Evolutionary conservation across 2,888 invertebrate genomes (phyloP).

Genomic region (Luperina testacea): DNA sequence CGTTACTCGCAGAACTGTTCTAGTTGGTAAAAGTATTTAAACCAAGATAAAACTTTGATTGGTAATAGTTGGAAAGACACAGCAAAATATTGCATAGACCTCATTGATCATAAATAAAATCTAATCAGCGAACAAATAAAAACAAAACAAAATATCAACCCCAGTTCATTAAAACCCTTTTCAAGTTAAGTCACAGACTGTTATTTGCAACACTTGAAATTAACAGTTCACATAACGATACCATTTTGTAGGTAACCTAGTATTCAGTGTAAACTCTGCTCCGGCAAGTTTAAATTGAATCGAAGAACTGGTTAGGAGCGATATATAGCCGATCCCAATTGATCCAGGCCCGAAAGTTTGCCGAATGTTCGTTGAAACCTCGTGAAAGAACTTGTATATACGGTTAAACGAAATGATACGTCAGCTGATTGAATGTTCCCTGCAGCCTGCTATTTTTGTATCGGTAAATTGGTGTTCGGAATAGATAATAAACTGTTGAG

Average conservation of each 20-base stretch:
- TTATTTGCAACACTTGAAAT: slow-evolving; percentile 31
- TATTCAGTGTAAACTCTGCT: slow-evolving; percentile 29
- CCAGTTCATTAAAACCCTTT: not conserved
- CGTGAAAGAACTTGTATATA: slow-evolving; percentile 25
- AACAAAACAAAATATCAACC: not conserved
- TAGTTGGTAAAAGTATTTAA: not conserved
- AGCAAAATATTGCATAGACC: not conserved
- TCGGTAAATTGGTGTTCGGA: not conserved
- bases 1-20: not conserved
- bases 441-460: slow-evolving; percentile 15
- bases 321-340: slow-evolving; percentile 55
- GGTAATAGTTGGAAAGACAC: not conserved
- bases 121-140: not conserved
- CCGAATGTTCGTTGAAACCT: slow-evolving; percentile 41
- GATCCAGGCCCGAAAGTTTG: slow-evolving; percentile 40
- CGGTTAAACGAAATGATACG: slow-evolving; percentile 20
- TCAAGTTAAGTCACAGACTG: not conserved
- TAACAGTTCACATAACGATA: slow-evolving; percentile 25
- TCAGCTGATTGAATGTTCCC: slow-evolving; percentile 10
- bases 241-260: slow-evolving; percentile 35
- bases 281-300: slow-evolving; percentile 63
- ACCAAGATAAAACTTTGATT: not conserved
- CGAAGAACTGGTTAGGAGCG: slow-evolving; percentile 56
- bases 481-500: not conserved
- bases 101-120: not conserved